Evolutionary conservation across 2,888 invertebrate species (phyloP).

Genomic region (Tiliacea citrago): DNA sequence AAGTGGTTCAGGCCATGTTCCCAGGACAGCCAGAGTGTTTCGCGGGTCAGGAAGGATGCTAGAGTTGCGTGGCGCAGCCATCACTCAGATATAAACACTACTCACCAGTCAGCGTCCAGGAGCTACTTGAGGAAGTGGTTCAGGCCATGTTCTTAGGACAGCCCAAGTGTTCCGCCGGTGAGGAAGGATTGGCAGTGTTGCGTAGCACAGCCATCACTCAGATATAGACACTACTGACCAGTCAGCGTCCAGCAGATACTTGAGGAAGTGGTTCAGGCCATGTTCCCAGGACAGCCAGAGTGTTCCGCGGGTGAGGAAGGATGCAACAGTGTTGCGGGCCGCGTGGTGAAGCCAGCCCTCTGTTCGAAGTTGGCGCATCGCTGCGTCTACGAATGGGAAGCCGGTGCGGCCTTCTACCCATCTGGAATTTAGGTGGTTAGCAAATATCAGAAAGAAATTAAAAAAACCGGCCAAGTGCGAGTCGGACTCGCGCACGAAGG

Average conservation of each 20-base stretch:
- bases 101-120: constrained; percentile 93
- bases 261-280: constrained; percentile 92
- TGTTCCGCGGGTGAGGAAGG: constrained; percentile 94
- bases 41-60: constrained; percentile 93
- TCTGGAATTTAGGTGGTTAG: constrained; percentile 63
- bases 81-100: neutral
- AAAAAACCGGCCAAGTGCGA: too few species aligned
- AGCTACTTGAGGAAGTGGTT: constrained; percentile 92
- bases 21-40: constrained; percentile 94
- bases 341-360: constrained; percentile 95
- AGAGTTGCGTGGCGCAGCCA: constrained; percentile 94
- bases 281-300: constrained; percentile 94
- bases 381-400: constrained; percentile 94
- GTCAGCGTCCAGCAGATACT: constrained; percentile 93
- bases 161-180: constrained; percentile 94
- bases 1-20: constrained; percentile 93
- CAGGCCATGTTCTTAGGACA: constrained; percentile 93
- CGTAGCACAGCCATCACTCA: constrained; percentile 93
- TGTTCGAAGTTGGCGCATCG: constrained; percentile 92
- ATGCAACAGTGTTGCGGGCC: constrained; percentile 93
- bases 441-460: neutral
- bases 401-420: constrained; percentile 93
- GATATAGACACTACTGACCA: constrained; percentile 83
- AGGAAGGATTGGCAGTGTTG: constrained; percentile 93
- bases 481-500: too few species aligned